phyloP scores from a whole-genome alignment of 2,888 invertebrate species.

The Enoplolaimus lenunculus region DNA sequence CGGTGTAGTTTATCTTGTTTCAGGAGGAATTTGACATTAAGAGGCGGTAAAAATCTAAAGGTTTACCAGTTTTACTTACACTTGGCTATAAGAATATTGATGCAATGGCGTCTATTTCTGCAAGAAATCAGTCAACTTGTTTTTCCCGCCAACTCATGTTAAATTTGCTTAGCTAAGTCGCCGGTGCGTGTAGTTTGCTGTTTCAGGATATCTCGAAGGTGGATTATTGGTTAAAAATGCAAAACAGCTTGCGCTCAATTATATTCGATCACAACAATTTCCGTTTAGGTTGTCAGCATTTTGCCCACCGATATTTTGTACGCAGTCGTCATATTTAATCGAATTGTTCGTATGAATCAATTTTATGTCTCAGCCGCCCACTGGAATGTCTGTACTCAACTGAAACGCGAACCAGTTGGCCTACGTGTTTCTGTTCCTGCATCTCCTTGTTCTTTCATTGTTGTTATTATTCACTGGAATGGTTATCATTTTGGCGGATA shows the following conservation, averaged over 20 bases:
- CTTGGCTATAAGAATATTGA: too few species aligned
- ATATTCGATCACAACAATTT: conserved; percentile 54
- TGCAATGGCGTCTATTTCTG: too few species aligned
- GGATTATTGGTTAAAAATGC: conserved; percentile 75
- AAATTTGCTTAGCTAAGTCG: too few species aligned
- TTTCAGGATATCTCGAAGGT: conserved; percentile 74
- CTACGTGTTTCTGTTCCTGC: conserved; percentile 82
- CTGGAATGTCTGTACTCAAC: conserved; percentile 60
- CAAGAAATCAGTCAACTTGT: too few species aligned
- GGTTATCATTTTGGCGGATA: conserved; percentile 42
- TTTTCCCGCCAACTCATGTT: too few species aligned
- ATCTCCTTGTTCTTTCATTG: conserved; percentile 35
- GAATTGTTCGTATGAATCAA: conserved; percentile 68
- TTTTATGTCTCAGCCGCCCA: conserved; percentile 44
- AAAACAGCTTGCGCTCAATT: conserved; percentile 58
- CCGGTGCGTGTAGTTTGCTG: too few species aligned
- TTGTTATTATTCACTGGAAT: conserved; percentile 40
- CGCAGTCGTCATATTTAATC: conserved; percentile 42
- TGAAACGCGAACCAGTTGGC: conserved; percentile 52
- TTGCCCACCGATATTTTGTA: conserved; percentile 71
- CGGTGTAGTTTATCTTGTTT: too few species aligned
- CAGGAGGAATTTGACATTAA: too few species aligned
- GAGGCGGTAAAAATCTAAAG: too few species aligned
- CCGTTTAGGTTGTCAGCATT: conserved; percentile 58
- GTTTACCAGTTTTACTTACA: too few species aligned